Conservation (phyloP, 2,888 invertebrate species). For the Cerastis leucographa region DNA sequence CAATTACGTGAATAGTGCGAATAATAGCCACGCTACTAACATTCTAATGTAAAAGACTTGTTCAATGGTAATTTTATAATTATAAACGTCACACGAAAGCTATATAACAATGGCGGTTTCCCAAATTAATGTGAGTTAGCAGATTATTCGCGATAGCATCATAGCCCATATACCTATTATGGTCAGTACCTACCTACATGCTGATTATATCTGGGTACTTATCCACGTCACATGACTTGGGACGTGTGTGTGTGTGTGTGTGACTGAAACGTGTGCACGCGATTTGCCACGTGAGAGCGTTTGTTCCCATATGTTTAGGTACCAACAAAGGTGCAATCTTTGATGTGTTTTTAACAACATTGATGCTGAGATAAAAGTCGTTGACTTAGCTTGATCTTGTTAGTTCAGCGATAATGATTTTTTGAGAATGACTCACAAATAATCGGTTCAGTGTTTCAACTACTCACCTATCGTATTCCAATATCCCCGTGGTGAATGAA, state of each 20-base stretch:
- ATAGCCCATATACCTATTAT: background rate
- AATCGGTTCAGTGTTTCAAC: background rate
- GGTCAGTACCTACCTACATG: background rate
- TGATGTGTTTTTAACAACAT: constrained; percentile 21
- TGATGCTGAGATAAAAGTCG: background rate
- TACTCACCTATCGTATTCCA: background rate
- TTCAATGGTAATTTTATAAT: constrained; percentile 11
- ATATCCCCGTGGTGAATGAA: background rate
- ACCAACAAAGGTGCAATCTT: constrained; percentile 2
- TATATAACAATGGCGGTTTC: constrained; percentile 24
- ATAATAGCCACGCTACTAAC: constrained; percentile 22
- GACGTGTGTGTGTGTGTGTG: background rate
- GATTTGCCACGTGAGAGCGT: constrained; percentile 35
- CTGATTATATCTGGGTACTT: constrained; percentile 34
- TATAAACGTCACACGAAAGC: constrained; percentile 10
- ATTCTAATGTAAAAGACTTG: constrained; percentile 40
- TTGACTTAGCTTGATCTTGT: constrained; percentile 5
- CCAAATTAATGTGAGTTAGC: constrained; percentile 30
- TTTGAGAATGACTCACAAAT: background rate
- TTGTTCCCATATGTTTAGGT: background rate
- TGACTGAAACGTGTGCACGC: constrained; percentile 29
- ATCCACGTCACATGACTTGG: background rate
- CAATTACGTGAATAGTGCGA: constrained; percentile 30
- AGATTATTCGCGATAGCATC: constrained; percentile 14
- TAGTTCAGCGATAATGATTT: background rate